Evolutionary conservation across 2,113 vertebrate species (phyloP).

Genomic region (Danionella cerebrum): DNA sequence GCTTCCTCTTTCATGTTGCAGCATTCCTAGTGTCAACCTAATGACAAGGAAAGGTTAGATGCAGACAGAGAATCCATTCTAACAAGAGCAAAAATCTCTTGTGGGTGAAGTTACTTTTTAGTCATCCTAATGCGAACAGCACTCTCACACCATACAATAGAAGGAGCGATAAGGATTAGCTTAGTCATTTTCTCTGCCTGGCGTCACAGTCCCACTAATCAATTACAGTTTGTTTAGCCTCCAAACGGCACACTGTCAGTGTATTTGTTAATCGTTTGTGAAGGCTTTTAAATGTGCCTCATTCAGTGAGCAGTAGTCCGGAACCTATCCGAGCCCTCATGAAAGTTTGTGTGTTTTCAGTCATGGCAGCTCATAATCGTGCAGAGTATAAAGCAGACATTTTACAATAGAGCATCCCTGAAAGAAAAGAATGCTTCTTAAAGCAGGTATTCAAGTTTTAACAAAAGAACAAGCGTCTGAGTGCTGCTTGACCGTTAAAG

Average conservation of each 20-base stretch:
- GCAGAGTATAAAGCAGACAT: conserved; percentile 14
- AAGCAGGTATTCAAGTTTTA: background rate
- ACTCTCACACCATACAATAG: conserved; percentile 17
- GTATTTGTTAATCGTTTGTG: conserved; percentile 60
- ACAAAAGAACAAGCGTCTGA: background rate
- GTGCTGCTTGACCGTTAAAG: background rate
- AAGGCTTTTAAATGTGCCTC: conserved; percentile 50
- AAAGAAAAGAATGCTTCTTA: background rate
- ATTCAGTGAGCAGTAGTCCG: conserved; percentile 31
- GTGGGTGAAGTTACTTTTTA: conserved; percentile 18
- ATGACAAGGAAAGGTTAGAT: conserved; percentile 54
- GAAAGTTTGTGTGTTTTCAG: conserved; percentile 1
- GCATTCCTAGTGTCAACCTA: conserved; percentile 61
- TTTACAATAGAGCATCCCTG: background rate
- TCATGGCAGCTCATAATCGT: background rate
- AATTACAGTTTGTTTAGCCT: conserved; percentile 59
- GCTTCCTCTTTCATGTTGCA: conserved; percentile 1
- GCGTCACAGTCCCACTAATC: conserved; percentile 62
- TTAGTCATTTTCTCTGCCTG: conserved; percentile 60
- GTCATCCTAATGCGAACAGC: background rate
- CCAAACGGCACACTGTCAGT: conserved; percentile 50
- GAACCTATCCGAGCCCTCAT: conserved; percentile 13
- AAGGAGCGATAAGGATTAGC: conserved; percentile 52
- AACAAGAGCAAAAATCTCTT: background rate
- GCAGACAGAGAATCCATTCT: conserved; percentile 21